Conservation (phyloP, 2,888 invertebrate species). For the Gymnosoma rotundatum region DNA sequence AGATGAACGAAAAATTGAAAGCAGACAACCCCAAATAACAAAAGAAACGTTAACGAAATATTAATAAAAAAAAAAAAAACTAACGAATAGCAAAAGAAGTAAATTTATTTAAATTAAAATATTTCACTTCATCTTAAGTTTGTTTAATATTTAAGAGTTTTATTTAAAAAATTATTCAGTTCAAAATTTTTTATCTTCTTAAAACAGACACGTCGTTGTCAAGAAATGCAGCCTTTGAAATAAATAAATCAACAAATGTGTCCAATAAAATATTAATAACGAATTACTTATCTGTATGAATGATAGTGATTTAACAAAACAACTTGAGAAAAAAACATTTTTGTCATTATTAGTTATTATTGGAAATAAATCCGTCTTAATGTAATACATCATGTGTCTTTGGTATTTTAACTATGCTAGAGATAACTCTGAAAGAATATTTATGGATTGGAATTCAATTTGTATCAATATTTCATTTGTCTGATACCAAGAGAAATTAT, state of each 20-base stretch:
- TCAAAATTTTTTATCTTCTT: constrained; percentile 9
- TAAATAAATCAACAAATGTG: background rate
- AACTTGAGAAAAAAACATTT: background rate
- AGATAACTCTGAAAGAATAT: too few species aligned
- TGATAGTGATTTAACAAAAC: constrained; percentile 19
- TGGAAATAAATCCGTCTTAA: background rate
- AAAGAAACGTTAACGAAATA: constrained; percentile 25
- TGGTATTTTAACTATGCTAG: too few species aligned
- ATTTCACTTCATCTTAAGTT: background rate
- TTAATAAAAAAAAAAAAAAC: background rate
- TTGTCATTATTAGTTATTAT: background rate
- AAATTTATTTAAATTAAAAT: constrained; percentile 23
- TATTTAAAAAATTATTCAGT: background rate
- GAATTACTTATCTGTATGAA: background rate
- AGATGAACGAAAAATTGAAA: background rate
- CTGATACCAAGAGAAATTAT: background rate
- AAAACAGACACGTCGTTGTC: background rate
- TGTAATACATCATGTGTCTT: background rate
- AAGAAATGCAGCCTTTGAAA: background rate
- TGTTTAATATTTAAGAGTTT: background rate
- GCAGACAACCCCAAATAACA: constrained; percentile 24
- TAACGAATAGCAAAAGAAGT: constrained; percentile 1
- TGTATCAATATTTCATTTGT: constrained; percentile 5
- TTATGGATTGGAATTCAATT: background rate
- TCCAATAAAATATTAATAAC: constrained; percentile 24